Percentiles rank a stretch among this genome's conserved stretches.
phyloP scores from a whole-genome alignment of 2,797 vertebrate genomes.

The Notoglanidium macrostoma region DNA sequence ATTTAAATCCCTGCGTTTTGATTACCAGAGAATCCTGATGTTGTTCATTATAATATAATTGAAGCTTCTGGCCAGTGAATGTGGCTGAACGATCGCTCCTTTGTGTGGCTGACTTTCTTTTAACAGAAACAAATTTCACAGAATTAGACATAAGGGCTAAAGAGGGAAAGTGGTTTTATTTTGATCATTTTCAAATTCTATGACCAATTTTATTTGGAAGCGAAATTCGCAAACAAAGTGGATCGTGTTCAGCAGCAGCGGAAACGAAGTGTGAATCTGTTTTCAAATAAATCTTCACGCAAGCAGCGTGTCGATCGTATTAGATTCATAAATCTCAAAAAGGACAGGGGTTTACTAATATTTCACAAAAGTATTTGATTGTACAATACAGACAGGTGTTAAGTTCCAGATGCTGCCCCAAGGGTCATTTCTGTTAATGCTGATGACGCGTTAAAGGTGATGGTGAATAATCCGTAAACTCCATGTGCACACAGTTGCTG shows the following conservation, averaged over 20 bases:
- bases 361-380: neutral
- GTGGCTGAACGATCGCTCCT: neutral
- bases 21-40: conserved; percentile 15
- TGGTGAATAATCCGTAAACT: neutral
- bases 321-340: neutral
- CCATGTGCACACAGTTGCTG: neutral
- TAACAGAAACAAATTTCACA: neutral
- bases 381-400: neutral
- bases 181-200: neutral
- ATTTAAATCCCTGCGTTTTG: conserved; percentile 14
- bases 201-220: neutral
- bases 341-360: neutral
- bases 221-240: neutral
- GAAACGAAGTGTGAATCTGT: neutral
- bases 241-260: neutral
- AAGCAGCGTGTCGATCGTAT: neutral
- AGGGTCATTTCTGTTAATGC: neutral
- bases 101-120: neutral
- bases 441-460: neutral
- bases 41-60: conserved; percentile 9
- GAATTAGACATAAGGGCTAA: neutral
- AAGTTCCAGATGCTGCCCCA: neutral
- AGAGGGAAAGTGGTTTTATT: neutral
- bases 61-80: no score
- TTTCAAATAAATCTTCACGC: neutral